These are phyloP conservation scores for Marmota monax DNA, from an alignment of 2,113 vertebrate genomes.

Conservation along the genomic window DNA sequence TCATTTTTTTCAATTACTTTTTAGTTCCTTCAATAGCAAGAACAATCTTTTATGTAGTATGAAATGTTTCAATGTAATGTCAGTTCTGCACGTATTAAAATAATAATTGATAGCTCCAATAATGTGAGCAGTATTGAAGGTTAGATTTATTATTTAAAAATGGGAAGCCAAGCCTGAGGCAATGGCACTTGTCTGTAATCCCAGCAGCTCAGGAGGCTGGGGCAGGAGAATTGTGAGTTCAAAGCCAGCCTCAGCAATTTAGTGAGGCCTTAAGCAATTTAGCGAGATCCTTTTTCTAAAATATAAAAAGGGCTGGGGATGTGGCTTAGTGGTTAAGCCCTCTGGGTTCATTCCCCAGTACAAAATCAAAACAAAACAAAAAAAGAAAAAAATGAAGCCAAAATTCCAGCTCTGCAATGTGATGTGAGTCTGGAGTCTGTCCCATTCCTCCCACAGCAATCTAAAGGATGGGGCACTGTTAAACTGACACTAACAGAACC, in stretches of 20 bases:
- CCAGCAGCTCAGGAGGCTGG: no score
- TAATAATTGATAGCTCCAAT: slow-evolving; percentile 2
- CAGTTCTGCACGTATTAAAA: slow-evolving; percentile 11
- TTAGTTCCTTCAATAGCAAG: neutral
- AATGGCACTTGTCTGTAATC: no score
- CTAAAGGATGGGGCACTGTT: neutral
- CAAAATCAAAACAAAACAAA: no score
- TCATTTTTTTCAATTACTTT: slow-evolving; percentile 47
- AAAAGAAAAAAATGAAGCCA: neutral
- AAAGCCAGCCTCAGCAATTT: no score
- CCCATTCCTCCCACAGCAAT: neutral
- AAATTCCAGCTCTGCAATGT: slow-evolving; percentile 33
- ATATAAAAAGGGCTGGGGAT: no score
- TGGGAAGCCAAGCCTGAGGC: neutral
- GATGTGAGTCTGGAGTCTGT: neutral
- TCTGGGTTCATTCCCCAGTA: no score
- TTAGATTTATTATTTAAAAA: slow-evolving; percentile 42
- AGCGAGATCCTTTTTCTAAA: no score
- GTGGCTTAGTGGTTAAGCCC: no score
- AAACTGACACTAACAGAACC: slow-evolving; percentile 45
- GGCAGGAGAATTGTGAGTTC: no score
- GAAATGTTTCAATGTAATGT: slow-evolving; percentile 38
- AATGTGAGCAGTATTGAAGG: neutral
- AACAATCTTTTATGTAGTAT: neutral
- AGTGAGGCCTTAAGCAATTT: no score